These are phyloP conservation scores for Synergus japonicus DNA, from an alignment of 2,888 invertebrate species.

Conservation along the genomic window DNA sequence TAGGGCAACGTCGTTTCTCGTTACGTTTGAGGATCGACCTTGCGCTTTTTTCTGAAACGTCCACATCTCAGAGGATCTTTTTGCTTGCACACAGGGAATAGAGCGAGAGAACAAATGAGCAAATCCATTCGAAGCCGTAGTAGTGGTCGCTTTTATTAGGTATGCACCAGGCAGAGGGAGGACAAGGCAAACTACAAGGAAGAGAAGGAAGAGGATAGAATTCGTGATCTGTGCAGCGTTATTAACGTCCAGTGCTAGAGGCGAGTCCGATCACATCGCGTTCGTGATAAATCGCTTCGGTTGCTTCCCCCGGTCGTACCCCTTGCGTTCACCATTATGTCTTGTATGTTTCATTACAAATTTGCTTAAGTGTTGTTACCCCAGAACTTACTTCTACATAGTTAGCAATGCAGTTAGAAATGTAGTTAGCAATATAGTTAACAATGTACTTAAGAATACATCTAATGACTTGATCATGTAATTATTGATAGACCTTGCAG, in stretches of 20 bases:
- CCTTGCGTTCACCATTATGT: conserved; percentile 65
- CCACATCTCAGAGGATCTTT: conserved; percentile 51
- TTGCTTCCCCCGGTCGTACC: conserved; percentile 62
- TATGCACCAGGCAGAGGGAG: conserved; percentile 65
- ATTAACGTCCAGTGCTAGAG: conserved; percentile 74
- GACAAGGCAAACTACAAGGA: conserved; percentile 52
- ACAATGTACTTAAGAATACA: too few relatives aligned
- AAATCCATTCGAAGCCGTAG: conserved; percentile 55
- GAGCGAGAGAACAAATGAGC: conserved; percentile 47
- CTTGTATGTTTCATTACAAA: conserved; percentile 71
- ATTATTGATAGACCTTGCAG: too few relatives aligned
- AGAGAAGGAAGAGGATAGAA: conserved; percentile 59
- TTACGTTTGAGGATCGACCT: conserved; percentile 58
- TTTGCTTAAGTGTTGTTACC: conserved; percentile 68
- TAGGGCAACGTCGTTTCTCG: conserved; percentile 48
- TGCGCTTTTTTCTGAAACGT: conserved; percentile 54
- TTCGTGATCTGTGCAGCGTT: conserved; percentile 73
- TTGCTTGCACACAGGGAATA: conserved; percentile 54
- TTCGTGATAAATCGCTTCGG: conserved; percentile 74
- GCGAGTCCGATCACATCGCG: conserved; percentile 73
- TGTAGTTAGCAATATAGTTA: too few relatives aligned
- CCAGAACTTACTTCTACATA: conserved; percentile 23
- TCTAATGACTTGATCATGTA: too few relatives aligned
- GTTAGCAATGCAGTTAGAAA: too few relatives aligned
- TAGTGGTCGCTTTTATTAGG: conserved; percentile 72